Base-by-base conservation (phyloP, 2,113 vertebrate genomes). In the Charadrius vociferus region DNA sequence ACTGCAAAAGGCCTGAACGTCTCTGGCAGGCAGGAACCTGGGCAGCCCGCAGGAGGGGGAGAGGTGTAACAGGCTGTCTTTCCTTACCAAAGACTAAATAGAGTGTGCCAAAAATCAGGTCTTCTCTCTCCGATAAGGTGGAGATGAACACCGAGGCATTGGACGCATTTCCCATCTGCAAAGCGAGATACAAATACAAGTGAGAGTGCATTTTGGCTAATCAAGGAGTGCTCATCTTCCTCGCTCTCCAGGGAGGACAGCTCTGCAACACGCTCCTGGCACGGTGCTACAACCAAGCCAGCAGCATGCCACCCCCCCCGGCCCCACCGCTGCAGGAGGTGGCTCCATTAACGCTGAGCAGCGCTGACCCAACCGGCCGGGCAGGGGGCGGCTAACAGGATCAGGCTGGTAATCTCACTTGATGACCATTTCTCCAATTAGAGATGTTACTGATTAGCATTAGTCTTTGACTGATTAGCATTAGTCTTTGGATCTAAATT, bases 131-230 rank as follows among this genome's bases (percentile, higher is more conserved):
- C 0, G 98, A 98, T 86, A 99, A 97, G 91, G 89, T 98, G 95
- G 99, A 99, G 62, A 94, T 24, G 52, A 99, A 97, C 89, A 81
- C 91, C 19, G 97, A 97, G 41, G 96, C 80, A 74, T 98, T 98
- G 19, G 98, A 98, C 6, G 41, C 97, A 97, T 98, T 99, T 97
- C 98, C 98, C 99, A 99, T 99, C 98, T 99, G 95, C 45, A 98
- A 96, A 91, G 36, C 37, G 92, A 88, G 58, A 43, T 1, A 53
- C 27, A 92, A 56, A 68, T 4, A 29, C 16, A 55, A 50, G 43
- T 70, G 58, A 93, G 86, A 27, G 45, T 7, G 21, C 39, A 9
- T 53, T 49, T 16, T 81, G 59, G 55, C 55, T 68, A 4, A 3
- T 0, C 18, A 23, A 15, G 59, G 43, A 53, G 58, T 7, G 8